Conservation (phyloP, 2,113 vertebrate species). For the Anthoscopus minutus region DNA sequence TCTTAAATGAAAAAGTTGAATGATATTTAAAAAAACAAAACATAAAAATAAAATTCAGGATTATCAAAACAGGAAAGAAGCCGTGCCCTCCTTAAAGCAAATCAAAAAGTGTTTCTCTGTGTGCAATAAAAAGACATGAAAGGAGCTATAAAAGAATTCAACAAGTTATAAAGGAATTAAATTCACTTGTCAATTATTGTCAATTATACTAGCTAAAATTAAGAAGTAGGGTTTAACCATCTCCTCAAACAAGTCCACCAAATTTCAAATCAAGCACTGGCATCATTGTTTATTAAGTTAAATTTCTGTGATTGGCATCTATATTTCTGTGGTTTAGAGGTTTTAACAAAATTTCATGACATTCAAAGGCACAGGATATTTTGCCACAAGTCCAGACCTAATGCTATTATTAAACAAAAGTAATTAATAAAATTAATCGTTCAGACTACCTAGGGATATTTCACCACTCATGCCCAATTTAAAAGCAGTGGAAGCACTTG, state of each 20-base stretch:
- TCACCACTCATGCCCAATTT: not conserved
- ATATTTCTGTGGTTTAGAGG: not conserved
- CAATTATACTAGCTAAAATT: not conserved
- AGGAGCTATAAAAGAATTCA: conserved; percentile 42
- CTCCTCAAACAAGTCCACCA: not conserved
- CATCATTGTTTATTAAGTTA: not conserved
- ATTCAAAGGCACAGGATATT: not conserved
- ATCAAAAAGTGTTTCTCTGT: not conserved
- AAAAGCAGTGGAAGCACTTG: not conserved
- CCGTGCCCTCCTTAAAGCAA: not conserved
- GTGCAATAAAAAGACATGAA: conserved; percentile 4
- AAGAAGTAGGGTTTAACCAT: not conserved
- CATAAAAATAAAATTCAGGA: conserved; percentile 11
- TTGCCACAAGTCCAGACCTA: not conserved
- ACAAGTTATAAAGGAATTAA: conserved; percentile 45
- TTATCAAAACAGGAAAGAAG: conserved; percentile 21
- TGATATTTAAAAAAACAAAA: not conserved
- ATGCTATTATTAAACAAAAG: not conserved
- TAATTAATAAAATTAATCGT: not conserved
- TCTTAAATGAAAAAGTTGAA: conserved; percentile 65
- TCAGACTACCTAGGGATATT: not conserved
- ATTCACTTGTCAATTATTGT: not conserved
- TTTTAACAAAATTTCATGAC: not conserved
- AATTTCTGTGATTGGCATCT: not conserved
- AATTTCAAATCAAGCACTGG: conserved; percentile 9